Conservation (phyloP, 2,113 vertebrate genomes). For the Pollachius pollachius region DNA sequence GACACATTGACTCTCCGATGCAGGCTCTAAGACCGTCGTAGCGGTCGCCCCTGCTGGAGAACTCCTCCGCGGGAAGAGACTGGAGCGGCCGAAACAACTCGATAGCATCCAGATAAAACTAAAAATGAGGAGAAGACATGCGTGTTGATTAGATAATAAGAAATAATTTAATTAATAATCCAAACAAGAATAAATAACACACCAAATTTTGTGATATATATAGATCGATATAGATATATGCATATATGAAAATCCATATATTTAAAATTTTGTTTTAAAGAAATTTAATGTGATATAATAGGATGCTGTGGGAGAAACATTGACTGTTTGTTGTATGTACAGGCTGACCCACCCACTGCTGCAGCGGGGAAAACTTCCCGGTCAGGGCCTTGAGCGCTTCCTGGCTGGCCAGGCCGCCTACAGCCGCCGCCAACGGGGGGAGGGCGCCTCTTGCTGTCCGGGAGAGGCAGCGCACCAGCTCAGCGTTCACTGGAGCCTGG, state of each 20-base stretch:
- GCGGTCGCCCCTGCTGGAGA: conserved; percentile 86
- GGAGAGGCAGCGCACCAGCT: conserved; percentile 83
- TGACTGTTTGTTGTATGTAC: no score
- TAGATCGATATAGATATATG: not conserved
- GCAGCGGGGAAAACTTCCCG: conserved; percentile 94
- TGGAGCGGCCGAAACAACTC: conserved; percentile 83
- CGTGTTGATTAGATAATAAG: not conserved
- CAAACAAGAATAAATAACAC: not conserved
- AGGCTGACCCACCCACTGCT: conserved; percentile 87
- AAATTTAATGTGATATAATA: no score
- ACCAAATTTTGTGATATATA: not conserved
- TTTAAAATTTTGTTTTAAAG: no score
- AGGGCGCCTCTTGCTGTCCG: conserved; percentile 85
- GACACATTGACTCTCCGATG: conserved; percentile 86
- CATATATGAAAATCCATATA: not conserved
- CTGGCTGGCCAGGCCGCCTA: conserved; percentile 92
- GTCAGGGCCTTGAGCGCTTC: conserved; percentile 96
- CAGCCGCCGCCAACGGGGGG: conserved; percentile 85
- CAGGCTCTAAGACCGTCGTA: conserved; percentile 93
- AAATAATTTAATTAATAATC: not conserved
- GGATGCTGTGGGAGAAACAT: no score
- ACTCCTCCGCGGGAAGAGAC: conserved; percentile 80
- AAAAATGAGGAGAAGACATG: conserved; percentile 13
- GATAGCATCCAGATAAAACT: conserved; percentile 91
- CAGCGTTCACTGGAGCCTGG: conserved; percentile 75